Percentiles rank a stretch among this genome's conserved stretches.
Conservation (phyloP, 2,113 vertebrate species). For the Orthonyx spaldingii region DNA sequence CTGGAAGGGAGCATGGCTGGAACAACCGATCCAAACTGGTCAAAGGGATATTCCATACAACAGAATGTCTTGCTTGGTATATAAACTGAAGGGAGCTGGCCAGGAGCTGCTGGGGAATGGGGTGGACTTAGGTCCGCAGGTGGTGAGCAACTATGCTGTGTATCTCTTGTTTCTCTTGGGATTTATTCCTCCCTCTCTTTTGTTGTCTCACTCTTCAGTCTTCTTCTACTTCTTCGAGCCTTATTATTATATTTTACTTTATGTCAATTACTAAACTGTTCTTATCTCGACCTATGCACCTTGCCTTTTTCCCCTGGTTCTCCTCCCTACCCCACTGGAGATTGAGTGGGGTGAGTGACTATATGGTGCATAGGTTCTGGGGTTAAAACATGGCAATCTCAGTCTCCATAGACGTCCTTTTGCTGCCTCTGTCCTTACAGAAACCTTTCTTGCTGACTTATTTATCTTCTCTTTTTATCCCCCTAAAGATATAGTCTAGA, state of each 20-base stretch:
- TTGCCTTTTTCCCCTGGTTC: neutral
- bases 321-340: neutral
- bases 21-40: neutral
- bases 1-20: accelerated
- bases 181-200: neutral
- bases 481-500: neutral
- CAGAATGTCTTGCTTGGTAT: neutral
- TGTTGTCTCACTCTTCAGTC: neutral
- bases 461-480: too few relatives aligned
- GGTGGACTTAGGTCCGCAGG: accelerated
- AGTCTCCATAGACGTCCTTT: neutral
- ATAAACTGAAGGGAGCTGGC: neutral
- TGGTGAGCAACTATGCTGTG: neutral
- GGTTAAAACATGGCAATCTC: neutral
- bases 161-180: neutral
- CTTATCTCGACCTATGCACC: neutral
- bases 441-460: neutral
- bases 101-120: neutral
- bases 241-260: neutral
- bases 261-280: neutral
- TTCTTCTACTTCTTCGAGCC: neutral
- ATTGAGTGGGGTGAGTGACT: neutral
- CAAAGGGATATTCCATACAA: neutral
- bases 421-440: neutral
- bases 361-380: neutral